These are phyloP conservation scores for Montifringilla adamsi DNA, from an alignment of 2,113 vertebrate species.

Conservation along the genomic window DNA sequence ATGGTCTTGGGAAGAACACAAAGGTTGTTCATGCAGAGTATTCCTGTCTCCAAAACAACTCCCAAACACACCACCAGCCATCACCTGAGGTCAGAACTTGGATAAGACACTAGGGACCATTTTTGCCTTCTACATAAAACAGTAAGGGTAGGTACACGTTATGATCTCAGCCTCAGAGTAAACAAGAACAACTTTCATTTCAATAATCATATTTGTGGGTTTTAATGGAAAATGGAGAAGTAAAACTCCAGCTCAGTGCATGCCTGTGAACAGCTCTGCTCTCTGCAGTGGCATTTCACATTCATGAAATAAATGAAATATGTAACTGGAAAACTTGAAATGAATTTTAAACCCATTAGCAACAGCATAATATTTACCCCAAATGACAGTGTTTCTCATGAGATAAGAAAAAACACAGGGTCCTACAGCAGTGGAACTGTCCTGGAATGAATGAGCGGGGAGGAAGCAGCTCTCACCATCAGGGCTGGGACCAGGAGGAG, in stretches of 20 bases:
- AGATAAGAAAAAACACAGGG: constrained; percentile 8
- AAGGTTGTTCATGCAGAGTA: neutral
- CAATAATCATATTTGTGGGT: neutral
- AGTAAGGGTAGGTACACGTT: neutral
- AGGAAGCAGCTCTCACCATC: neutral
- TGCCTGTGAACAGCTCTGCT: neutral
- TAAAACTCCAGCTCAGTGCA: neutral
- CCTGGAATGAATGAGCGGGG: neutral
- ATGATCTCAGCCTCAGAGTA: neutral
- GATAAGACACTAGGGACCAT: neutral
- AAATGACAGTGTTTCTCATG: neutral
- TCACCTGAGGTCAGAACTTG: neutral
- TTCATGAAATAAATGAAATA: constrained; percentile 55
- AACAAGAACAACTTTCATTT: neutral
- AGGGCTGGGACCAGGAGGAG: neutral
- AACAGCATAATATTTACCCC: neutral
- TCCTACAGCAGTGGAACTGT: neutral
- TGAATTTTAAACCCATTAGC: constrained; percentile 52
- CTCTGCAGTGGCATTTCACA: constrained; percentile 31
- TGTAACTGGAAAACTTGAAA: constrained; percentile 57
- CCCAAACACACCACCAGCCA: neutral
- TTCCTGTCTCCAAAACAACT: neutral
- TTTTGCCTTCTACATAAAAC: neutral
- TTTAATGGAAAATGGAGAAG: neutral
- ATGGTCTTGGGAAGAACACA: neutral